Evolutionary conservation across 2,888 invertebrate species (phyloP).

Genomic region (Mamestra brassicae): DNA sequence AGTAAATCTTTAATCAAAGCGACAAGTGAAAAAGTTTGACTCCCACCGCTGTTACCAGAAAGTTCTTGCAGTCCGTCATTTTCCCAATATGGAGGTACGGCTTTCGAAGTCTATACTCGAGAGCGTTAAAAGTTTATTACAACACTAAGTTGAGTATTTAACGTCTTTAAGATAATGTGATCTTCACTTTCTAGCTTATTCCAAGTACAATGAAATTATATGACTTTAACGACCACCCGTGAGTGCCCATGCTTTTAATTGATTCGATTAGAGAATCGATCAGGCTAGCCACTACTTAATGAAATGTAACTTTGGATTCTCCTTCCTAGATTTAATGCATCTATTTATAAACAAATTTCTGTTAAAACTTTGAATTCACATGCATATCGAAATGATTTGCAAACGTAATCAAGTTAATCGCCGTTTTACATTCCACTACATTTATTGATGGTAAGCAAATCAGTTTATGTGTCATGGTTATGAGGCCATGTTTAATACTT

Average conservation of each 20-base stretch:
- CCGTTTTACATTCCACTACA: conserved; percentile 25
- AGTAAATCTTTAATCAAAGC: conserved; percentile 17
- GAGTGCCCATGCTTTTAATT: not conserved
- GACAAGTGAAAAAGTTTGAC: conserved; percentile 48
- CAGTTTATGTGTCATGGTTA: conserved; percentile 44
- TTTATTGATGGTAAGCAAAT: conserved; percentile 37
- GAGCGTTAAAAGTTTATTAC: conserved; percentile 47
- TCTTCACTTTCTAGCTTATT: conserved; percentile 39
- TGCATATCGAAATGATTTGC: conserved; percentile 28
- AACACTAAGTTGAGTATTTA: conserved; percentile 38
- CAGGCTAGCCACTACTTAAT: not conserved
- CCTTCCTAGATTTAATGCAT: not conserved
- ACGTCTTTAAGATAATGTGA: conserved; percentile 28
- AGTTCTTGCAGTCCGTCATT: conserved; percentile 70
- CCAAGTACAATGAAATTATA: not conserved
- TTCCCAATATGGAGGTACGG: conserved; percentile 76
- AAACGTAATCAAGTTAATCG: conserved; percentile 15
- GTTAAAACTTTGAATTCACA: not conserved
- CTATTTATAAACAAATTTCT: not conserved
- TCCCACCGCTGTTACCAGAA: conserved; percentile 73
- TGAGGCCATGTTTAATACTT: conserved; percentile 16
- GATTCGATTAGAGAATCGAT: conserved; percentile 12
- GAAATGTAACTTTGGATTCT: not conserved
- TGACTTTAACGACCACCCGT: conserved; percentile 1
- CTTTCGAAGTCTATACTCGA: conserved; percentile 74